Evolutionary conservation across 2,888 invertebrate species (phyloP).

Genomic region (Drosophila incognita): DNA sequence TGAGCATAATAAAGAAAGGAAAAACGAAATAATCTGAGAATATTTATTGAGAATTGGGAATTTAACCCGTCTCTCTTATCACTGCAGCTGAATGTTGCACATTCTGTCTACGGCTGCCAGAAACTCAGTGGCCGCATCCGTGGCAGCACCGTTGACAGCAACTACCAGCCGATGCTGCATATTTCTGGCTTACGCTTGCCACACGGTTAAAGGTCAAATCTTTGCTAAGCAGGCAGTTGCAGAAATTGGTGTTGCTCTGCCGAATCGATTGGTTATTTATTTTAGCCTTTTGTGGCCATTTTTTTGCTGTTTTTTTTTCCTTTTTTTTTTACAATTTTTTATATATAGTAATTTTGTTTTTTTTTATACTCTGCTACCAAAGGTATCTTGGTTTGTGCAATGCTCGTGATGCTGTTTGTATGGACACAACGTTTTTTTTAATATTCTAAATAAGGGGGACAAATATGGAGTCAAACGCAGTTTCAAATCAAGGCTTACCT

Average conservation of each 20-base stretch:
- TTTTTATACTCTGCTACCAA: too few relatives aligned
- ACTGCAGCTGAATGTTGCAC: neutral
- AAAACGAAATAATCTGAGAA: slow-evolving; percentile 26
- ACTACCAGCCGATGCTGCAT: neutral
- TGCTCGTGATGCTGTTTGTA: too few relatives aligned
- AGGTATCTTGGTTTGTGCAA: too few relatives aligned
- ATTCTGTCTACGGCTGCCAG: neutral
- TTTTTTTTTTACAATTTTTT: too few relatives aligned
- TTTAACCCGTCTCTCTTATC: neutral
- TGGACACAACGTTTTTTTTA: too few relatives aligned
- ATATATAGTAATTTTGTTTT: too few relatives aligned
- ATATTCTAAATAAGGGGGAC: too few relatives aligned
- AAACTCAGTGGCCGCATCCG: neutral
- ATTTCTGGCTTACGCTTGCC: neutral
- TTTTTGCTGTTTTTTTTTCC: too few relatives aligned
- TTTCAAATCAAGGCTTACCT: too few relatives aligned
- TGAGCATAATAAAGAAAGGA: slow-evolving; percentile 70
- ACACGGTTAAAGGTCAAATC: neutral
- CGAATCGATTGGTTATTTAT: too few relatives aligned
- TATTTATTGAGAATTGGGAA: neutral
- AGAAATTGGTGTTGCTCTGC: neutral
- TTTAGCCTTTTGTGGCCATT: too few relatives aligned
- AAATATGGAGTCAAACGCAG: too few relatives aligned
- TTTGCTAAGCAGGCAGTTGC: neutral
- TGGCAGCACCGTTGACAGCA: neutral